Evolutionary conservation across 1,140 invertebrate species (phyloP), one percentile per base, ranked within the genome.

Genomic region (Euglossa dilemma): DNA sequence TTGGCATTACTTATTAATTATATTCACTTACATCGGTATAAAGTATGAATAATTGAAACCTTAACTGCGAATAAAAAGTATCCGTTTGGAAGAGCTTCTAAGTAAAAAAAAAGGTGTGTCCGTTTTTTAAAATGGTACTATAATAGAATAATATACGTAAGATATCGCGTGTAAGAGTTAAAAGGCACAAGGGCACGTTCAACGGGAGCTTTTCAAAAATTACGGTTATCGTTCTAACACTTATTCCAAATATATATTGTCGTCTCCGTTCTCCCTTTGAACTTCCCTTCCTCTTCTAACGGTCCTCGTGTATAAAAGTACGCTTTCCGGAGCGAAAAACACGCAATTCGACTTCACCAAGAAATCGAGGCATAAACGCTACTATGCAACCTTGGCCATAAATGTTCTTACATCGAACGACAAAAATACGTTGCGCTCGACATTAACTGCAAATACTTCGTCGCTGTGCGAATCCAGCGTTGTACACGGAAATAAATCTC

Each of bases 181-280:
- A 63, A 83, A 78, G 56, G 28, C 23, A 50, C 66, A 78, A 77
- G 81, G 81, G 81, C 54, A 70, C 47, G 56, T 61, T 78, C 81
- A 83, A 67, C 23, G 74, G 81, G 81, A 83, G 81, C 81, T 64
- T 69, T 16, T 83, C 81, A 78, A 83, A 56, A 78, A 78, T 83
- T 83, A 83, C 66, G 64, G 61, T 83, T 78, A 83, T 83, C 75
- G 45, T 83, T 14, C 81, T 83, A 83, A 83, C 81, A 71, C 74
- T 83, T 83, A 83, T 78, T 71, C 81, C 81, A 83, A 83, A 83
- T 83, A 83, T 83, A 83, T 87, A 87, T 87, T 87, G 85, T 87
- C 86, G 74, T 84, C 83, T 87, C 86, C 82, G 72, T 70, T 81
- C 75, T 81, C 66, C 85, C 77, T 54, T 52, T 84, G 75, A 77